Base-by-base conservation (phyloP, 2,888 invertebrate genomes). In the Macrophya annulata region DNA sequence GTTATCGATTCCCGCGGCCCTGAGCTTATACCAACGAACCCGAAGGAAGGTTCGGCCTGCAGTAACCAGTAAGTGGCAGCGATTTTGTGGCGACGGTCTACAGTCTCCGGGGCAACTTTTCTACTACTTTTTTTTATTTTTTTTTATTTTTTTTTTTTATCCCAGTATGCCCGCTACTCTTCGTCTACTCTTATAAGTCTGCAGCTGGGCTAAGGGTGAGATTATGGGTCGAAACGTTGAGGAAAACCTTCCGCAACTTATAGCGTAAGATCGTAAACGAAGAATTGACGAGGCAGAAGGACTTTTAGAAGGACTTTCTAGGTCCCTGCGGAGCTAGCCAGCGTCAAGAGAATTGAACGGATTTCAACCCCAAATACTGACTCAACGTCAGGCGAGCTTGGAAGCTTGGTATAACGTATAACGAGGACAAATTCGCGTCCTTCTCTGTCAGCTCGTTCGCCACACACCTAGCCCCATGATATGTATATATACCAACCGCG, bases 41-140 rank as follows among this genome's bases (percentile, higher is more conserved):
- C 62, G 25, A 25, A 17, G 31, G 25, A 77, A 55, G 51, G 55
- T 77, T 51, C 55, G 55, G 77, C 31, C 55, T 51, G 48, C 77
- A 77, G 77, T 55, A 77, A 48, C 77, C 77, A 77, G 77, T 81
- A 81, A 81, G 81, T 81, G 81, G 81, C 81, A 81, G 81, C 62
- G 81, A 81, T 81, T 81, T 81, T 59, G n/a, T 62, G 81, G 81
- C 81, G 81, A 81, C 59, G 40, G n/a, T 62, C 81, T 15, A 10
- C 59, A 43, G 59, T 40, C 81, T 74, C 62, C 37, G 74, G 21
- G 43, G 74, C 43, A 74, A 74, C 74, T 77, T 77, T 77, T 48
- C 37, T 37, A 31, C 43, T 12, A 31, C 31, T 77, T 77, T n/a
- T n/a, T n/a, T n/a, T n/a, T n/a, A n/a, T n/a, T n/a, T n/a, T n/a